A percentile compares a stretch with the other conserved stretches of the same genome.
Evolutionary conservation across 2,113 vertebrate genomes (phyloP).

Genomic region (Stigmatopora argus): DNA sequence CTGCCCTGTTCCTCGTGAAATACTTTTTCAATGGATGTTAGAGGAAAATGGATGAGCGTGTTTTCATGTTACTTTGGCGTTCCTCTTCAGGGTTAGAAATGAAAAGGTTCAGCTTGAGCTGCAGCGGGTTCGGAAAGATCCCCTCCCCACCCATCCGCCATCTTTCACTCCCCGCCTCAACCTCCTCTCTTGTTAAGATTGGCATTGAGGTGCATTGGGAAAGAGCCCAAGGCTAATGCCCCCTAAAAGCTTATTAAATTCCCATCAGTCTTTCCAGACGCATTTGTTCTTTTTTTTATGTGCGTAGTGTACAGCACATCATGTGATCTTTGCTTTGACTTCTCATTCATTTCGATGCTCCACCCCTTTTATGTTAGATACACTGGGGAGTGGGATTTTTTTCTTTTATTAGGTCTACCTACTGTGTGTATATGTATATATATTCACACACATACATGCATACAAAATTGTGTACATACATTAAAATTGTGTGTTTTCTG

Average conservation of each 20-base stretch:
- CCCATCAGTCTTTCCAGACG: conserved; percentile 68
- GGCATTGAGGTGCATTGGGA: conserved; percentile 67
- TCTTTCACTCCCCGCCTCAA: conserved; percentile 41
- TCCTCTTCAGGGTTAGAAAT: conserved; percentile 63
- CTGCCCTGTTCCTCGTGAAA: conserved; percentile 15
- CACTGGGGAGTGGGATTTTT: conserved; percentile 16
- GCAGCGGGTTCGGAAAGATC: conserved; percentile 36
- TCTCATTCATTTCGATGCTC: conserved; percentile 55
- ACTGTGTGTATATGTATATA: no score
- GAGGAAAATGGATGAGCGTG: conserved; percentile 52
- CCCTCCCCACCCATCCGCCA: conserved; percentile 6
- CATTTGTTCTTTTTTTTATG: conserved; percentile 64
- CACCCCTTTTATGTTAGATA: conserved; percentile 27
- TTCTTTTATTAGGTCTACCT: conserved; percentile 7
- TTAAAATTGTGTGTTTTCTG: neutral
- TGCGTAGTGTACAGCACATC: conserved; percentile 61
- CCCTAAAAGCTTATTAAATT: conserved; percentile 77
- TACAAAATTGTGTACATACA: no score
- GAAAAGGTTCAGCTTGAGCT: conserved; percentile 70
- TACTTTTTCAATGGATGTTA: conserved; percentile 48
- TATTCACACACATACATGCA: no score
- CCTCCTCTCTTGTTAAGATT: conserved; percentile 55
- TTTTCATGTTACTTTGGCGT: conserved; percentile 55
- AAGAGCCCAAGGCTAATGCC: conserved; percentile 70
- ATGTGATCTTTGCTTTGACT: conserved; percentile 35